phyloP scores from a whole-genome alignment of 2,113 vertebrate species.

The Ceratotherium simum region DNA sequence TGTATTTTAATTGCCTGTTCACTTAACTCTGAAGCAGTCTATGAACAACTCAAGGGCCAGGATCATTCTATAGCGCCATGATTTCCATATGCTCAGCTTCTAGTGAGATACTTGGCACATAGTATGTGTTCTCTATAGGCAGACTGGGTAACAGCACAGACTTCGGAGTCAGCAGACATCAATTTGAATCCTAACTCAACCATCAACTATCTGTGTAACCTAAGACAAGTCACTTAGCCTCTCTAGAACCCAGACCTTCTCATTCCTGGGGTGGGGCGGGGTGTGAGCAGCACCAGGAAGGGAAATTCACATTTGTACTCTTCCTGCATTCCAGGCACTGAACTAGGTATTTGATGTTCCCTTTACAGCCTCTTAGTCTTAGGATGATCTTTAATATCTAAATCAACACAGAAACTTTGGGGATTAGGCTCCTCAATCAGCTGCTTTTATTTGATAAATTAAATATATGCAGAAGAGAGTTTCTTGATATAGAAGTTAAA shows the following conservation, averaged over 20 bases:
- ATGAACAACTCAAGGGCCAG: not conserved
- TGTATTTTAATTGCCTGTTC: not conserved
- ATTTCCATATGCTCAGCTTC: not conserved
- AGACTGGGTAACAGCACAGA: not conserved
- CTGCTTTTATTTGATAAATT: slow-evolving; percentile 31
- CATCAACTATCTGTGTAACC: not conserved
- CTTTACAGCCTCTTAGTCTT: not conserved
- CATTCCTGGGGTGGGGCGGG: not conserved
- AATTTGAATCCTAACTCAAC: not conserved
- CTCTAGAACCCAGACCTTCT: not conserved
- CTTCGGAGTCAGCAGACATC: not conserved
- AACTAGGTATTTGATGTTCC: not conserved
- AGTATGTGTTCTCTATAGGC: not conserved
- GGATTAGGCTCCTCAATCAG: not conserved
- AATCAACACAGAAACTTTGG: not conserved
- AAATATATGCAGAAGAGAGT: slow-evolving; percentile 23
- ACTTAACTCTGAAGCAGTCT: not conserved
- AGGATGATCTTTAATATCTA: not conserved
- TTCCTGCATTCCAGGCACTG: not conserved
- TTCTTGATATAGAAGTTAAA: slow-evolving; percentile 43
- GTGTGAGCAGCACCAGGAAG: not conserved
- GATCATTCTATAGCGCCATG: not conserved
- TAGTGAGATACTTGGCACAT: not conserved
- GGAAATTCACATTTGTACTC: not conserved
- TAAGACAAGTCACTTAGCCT: not conserved